A percentile compares a stretch with the other conserved stretches of the same genome.
Evolutionary conservation across 2,797 vertebrate genomes (phyloP).

Genomic region (Rousettus madagascariensis): DNA sequence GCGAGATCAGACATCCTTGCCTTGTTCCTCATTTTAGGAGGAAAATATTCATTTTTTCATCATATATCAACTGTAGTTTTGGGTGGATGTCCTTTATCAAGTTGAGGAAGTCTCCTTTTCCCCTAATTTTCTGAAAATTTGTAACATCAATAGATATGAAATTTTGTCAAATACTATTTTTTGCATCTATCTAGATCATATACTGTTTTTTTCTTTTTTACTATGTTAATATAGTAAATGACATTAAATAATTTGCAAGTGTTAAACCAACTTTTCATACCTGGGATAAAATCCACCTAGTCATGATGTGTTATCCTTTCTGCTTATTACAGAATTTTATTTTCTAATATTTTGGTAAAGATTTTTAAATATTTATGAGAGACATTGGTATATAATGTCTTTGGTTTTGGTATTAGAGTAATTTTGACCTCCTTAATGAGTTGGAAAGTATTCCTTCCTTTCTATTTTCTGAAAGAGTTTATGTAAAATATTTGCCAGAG

Average conservation of each 20-base stretch:
- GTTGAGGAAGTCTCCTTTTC: not conserved
- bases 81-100: not conserved
- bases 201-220: not conserved
- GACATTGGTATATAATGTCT: not conserved
- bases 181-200: not conserved
- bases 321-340: not conserved
- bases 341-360: not conserved
- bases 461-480: not conserved
- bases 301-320: not conserved
- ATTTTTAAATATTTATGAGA: not conserved
- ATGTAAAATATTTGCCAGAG: not conserved
- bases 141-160: not conserved
- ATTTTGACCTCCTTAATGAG: not conserved
- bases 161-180: not conserved
- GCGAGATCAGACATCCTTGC: not conserved
- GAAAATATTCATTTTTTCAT: not conserved
- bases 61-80: not conserved
- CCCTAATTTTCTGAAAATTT: not conserved
- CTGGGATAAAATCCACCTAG: not conserved
- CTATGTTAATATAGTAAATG: not conserved
- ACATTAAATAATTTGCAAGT: not conserved
- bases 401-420: not conserved
- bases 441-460: not conserved
- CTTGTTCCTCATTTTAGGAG: not conserved
- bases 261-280: conserved; percentile 1